Evolutionary conservation across 2,888 invertebrate species (phyloP).

Genomic region (Cloeon dipterum): DNA sequence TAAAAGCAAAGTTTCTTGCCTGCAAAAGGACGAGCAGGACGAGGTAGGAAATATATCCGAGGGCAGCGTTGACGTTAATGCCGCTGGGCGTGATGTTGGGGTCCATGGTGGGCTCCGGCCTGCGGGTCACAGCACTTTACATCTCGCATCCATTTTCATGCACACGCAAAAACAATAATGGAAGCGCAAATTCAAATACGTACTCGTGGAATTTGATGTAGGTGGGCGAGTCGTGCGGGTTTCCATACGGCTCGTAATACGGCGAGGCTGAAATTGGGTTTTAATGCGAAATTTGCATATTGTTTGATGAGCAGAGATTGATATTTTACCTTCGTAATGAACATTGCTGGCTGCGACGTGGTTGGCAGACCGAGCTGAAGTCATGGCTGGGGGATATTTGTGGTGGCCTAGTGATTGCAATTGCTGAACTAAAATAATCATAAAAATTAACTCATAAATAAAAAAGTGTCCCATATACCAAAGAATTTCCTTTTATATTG

Average conservation of each 20-base stretch:
- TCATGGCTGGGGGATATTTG: neutral
- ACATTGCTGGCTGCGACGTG: neutral
- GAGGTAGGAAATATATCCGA: neutral
- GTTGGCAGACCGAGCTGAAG: neutral
- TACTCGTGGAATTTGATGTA: no score
- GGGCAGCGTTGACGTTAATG: neutral
- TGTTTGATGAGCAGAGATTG: no score
- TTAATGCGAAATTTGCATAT: no score
- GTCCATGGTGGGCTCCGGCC: neutral
- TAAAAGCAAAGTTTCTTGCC: no score
- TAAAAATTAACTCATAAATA: no score
- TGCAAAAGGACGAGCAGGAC: slow-evolving; percentile 1
- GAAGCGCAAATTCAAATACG: no score
- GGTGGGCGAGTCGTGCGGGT: no score
- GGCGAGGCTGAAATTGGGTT: no score
- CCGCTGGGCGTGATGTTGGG: neutral
- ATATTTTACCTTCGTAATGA: neutral
- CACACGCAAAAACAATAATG: neutral
- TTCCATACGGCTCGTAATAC: no score
- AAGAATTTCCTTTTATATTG: no score
- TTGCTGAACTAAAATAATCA: neutral
- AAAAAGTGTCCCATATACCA: no score
- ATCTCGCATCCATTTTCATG: neutral
- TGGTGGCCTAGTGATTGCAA: neutral
- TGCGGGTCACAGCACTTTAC: neutral